Conservation (phyloP, 2,797 vertebrate genomes). For the Hypotaenidia okinawae region DNA sequence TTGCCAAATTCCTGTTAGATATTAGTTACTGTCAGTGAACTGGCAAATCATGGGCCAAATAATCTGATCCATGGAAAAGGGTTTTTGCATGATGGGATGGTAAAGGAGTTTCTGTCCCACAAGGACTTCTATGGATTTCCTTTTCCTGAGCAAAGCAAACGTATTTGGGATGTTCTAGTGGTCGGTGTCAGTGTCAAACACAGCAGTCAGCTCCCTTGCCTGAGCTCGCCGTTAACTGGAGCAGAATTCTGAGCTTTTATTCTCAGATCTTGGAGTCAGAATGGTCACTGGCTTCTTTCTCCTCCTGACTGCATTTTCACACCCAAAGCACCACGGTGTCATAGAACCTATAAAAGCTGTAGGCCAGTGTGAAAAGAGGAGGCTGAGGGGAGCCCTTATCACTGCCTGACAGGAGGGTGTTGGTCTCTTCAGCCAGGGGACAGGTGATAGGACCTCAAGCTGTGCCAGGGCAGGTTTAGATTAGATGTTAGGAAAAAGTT, state of each 20-base stretch:
- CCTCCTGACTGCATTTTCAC: neutral
- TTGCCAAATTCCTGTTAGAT: neutral
- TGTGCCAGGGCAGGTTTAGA: no score
- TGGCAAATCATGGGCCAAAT: neutral
- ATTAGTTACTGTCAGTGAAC: neutral
- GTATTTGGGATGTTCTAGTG: neutral
- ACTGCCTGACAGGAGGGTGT: no score
- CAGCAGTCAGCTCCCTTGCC: neutral
- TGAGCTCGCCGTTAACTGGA: neutral
- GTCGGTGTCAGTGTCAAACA: neutral
- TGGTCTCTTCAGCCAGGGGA: no score
- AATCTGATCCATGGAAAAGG: accelerated
- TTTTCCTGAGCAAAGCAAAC: neutral
- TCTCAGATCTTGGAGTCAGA: neutral
- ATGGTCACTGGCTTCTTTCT: neutral
- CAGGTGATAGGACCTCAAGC: no score
- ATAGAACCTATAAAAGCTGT: neutral
- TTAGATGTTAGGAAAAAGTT: no score
- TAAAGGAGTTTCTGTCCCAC: neutral
- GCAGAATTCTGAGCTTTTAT: neutral
- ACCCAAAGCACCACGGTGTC: neutral
- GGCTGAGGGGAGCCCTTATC: no score
- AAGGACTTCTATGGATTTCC: accelerated
- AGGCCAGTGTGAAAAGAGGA: no score
- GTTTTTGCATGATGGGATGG: neutral